phyloP scores from a whole-genome alignment of 2,113 vertebrate genomes.

The Nesogale talazaci region DNA sequence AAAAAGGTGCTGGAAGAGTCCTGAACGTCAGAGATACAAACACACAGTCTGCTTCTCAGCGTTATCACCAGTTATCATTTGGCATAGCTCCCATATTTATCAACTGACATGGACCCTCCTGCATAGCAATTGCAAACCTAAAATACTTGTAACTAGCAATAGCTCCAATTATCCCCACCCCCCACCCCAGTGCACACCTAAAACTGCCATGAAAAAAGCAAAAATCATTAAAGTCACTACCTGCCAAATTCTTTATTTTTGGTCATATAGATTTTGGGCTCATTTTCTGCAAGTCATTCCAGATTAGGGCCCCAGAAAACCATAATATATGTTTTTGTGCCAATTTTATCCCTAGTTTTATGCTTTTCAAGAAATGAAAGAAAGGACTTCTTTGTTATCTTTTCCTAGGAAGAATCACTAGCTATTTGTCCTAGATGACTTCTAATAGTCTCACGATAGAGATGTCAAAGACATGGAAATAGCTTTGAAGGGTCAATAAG shows the following conservation, averaged over 20 bases:
- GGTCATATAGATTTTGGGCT: not conserved
- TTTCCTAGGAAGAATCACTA: no score
- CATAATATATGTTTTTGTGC: not conserved
- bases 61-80: accelerated
- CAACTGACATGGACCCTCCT: not conserved
- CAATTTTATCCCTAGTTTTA: not conserved
- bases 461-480: not conserved
- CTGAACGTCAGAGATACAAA: not conserved
- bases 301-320: not conserved
- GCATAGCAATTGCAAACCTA: accelerated
- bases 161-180: not conserved
- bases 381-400: not conserved
- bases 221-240: accelerated
- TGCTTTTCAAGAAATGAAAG: not conserved
- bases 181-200: no score
- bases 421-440: not conserved
- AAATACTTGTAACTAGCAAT: no score
- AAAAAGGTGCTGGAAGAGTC: not conserved
- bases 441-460: not conserved
- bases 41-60: not conserved
- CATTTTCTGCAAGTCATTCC: not conserved
- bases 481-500: accelerated
- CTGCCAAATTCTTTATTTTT: not conserved
- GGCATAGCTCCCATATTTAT: accelerated
- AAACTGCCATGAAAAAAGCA: not conserved